These are phyloP conservation scores for Tinea pellionella DNA, from an alignment of 2,888 invertebrate genomes.

Conservation along the genomic window DNA sequence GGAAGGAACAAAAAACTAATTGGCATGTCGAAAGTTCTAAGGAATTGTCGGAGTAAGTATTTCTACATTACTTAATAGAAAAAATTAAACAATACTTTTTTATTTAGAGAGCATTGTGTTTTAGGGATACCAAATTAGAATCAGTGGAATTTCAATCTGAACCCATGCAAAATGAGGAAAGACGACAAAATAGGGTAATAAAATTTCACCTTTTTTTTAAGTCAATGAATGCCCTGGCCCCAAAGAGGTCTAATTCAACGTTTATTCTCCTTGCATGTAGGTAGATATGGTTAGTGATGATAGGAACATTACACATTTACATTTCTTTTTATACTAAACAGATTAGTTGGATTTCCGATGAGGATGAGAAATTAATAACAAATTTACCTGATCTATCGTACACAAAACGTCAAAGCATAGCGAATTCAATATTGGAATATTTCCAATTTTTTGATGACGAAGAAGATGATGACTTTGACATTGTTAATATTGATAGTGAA, in stretches of 20 bases:
- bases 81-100: too few species aligned
- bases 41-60: too few species aligned
- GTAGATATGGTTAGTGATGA: too few species aligned
- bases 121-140: neutral
- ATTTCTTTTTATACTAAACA: neutral
- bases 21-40: neutral
- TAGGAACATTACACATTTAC: too few species aligned
- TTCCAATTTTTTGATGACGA: constrained; percentile 38
- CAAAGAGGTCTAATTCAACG: too few species aligned
- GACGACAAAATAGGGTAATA: neutral
- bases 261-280: too few species aligned
- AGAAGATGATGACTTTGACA: constrained; percentile 61
- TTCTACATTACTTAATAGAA: too few species aligned
- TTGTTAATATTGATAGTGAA: constrained; percentile 46
- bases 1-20: constrained; percentile 14
- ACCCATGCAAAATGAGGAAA: neutral
- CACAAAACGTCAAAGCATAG: neutral
- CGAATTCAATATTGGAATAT: neutral
- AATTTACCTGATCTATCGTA: neutral
- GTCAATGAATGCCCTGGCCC: too few species aligned
- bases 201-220: too few species aligned
- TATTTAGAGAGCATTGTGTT: too few species aligned
- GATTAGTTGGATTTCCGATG: neutral
- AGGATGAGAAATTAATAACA: neutral
- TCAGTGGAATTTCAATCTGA: neutral